phyloP scores from a whole-genome alignment of 2,797 vertebrate genomes.

The Strix occidentalis region DNA sequence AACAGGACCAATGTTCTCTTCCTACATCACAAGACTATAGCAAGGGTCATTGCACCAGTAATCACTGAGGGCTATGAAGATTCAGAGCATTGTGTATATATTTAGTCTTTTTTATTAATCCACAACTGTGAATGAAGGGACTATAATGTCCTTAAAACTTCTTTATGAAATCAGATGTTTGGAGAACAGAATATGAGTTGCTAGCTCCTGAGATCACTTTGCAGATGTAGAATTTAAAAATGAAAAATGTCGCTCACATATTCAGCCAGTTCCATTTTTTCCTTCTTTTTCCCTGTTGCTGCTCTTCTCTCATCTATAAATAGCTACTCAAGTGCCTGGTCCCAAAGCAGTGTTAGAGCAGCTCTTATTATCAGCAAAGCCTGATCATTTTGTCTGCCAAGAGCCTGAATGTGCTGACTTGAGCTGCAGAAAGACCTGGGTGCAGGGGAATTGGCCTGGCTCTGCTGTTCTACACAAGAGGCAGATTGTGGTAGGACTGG shows the following conservation, averaged over 20 bases:
- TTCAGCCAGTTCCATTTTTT: conserved; percentile 1
- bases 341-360: conserved; percentile 25
- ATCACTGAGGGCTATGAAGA: not conserved
- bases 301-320: conserved; percentile 40
- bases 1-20: not conserved
- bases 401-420: not conserved
- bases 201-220: not conserved
- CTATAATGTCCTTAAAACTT: not conserved
- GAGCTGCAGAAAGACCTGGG: not conserved
- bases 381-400: not conserved
- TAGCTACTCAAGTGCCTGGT: not conserved
- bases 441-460: not conserved
- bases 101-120: not conserved
- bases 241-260: not conserved
- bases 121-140: not conserved
- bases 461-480: not conserved
- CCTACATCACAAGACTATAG: not conserved
- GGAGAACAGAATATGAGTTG: not conserved
- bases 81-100: not conserved
- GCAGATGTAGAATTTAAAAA: conserved; percentile 36
- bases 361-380: conserved; percentile 9
- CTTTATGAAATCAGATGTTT: not conserved
- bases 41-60: not conserved
- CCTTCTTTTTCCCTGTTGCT: conserved; percentile 22
- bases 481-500: not conserved